Conservation (phyloP, 2,797 vertebrate species). For the Micrastur ruficollis region DNA sequence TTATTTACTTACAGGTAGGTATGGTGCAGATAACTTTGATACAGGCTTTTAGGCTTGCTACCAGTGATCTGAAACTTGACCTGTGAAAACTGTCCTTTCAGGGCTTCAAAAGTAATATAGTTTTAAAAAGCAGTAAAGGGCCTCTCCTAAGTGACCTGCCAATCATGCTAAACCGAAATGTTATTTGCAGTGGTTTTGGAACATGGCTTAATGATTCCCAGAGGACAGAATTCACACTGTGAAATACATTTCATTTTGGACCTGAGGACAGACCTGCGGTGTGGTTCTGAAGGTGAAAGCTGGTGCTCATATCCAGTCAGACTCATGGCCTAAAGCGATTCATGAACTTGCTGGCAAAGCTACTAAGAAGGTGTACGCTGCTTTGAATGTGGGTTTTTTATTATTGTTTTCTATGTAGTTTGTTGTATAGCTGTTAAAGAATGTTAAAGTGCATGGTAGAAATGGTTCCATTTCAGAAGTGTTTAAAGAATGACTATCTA, state of each 20-base stretch:
- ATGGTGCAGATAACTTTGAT: conserved; percentile 26
- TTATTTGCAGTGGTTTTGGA: conserved; percentile 32
- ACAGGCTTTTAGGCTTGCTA: conserved; percentile 4
- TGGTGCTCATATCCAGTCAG: background rate
- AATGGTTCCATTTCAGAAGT: background rate
- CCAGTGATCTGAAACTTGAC: conserved; percentile 21
- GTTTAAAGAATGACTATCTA: background rate
- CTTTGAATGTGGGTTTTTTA: background rate
- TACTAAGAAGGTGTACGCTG: background rate
- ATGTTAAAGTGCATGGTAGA: background rate
- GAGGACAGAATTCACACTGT: background rate
- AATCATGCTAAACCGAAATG: conserved; percentile 47
- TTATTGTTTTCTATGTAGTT: background rate
- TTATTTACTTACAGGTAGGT: conserved; percentile 34
- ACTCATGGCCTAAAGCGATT: background rate
- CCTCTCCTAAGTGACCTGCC: conserved; percentile 13
- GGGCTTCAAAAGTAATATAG: background rate
- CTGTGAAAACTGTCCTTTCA: conserved; percentile 34
- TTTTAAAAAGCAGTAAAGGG: background rate
- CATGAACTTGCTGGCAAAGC: background rate
- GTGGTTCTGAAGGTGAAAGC: background rate
- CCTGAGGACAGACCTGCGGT: background rate
- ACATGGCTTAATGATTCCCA: conserved; percentile 24
- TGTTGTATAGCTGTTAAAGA: background rate
- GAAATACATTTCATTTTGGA: conserved; percentile 19